Percentiles rank a stretch among this genome's conserved stretches.
Evolutionary conservation across 2,113 vertebrate genomes (phyloP).

Genomic region (Nematolebias whitei): DNA sequence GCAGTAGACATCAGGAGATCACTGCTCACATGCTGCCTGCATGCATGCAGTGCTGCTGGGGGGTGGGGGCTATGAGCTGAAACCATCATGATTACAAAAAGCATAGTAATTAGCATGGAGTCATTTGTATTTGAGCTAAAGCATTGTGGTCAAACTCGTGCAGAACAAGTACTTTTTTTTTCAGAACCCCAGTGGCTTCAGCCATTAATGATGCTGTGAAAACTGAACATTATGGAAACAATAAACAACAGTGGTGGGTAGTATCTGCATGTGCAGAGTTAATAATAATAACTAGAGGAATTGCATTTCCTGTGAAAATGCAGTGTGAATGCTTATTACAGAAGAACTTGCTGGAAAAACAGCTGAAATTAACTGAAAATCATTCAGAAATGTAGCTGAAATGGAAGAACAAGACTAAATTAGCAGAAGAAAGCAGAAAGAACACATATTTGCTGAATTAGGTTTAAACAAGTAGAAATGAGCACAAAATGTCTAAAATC

Average conservation of each 20-base stretch:
- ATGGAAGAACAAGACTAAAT: too few relatives aligned
- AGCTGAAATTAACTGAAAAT: too few relatives aligned
- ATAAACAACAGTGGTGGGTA: background rate
- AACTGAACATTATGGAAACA: background rate
- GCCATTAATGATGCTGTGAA: background rate
- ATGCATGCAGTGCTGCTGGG: constrained; percentile 32
- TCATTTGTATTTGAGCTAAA: constrained; percentile 29
- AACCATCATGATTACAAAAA: background rate
- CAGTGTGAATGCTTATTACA: too few relatives aligned
- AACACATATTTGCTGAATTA: too few relatives aligned
- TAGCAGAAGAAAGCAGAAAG: too few relatives aligned
- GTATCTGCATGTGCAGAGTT: background rate
- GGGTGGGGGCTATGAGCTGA: background rate
- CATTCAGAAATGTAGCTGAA: too few relatives aligned
- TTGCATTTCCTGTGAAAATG: too few relatives aligned
- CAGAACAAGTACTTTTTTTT: constrained; percentile 11
- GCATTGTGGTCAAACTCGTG: constrained; percentile 12
- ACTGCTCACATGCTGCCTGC: constrained; percentile 58
- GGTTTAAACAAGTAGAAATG: too few relatives aligned
- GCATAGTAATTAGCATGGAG: background rate
- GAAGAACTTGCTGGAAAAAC: too few relatives aligned
- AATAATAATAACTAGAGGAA: too few relatives aligned
- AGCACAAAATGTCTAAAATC: too few relatives aligned
- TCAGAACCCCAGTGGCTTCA: constrained; percentile 25
- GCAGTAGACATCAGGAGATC: constrained; percentile 66